Conservation (phyloP, 2,888 invertebrate genomes). For the Nasonia oneida region DNA sequence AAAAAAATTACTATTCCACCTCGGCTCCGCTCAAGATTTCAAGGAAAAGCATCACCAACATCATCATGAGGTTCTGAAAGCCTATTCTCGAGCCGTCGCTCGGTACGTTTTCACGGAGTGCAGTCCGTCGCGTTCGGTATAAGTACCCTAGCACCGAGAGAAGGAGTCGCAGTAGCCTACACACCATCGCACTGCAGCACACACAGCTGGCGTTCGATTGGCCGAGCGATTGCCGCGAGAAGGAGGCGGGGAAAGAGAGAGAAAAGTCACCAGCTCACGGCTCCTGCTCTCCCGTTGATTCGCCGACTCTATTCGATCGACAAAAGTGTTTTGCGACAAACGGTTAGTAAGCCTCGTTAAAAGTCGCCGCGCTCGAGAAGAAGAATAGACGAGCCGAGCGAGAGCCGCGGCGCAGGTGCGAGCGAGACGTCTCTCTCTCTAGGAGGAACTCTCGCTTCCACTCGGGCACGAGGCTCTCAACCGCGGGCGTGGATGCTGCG, state of each 20-base stretch:
- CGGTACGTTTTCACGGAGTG: constrained; percentile 74
- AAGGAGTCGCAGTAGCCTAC: too few species aligned
- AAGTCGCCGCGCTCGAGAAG: constrained; percentile 19
- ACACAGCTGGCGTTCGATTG: constrained; percentile 17
- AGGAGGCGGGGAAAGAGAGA: not conserved
- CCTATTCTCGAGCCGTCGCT: constrained; percentile 74
- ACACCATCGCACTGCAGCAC: not conserved
- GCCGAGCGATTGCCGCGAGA: not conserved
- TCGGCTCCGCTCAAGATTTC: too few species aligned
- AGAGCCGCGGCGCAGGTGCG: not conserved
- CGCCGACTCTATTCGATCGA: constrained; percentile 76
- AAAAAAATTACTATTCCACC: too few species aligned
- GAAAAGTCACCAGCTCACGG: constrained; percentile 58
- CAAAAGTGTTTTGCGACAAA: constrained; percentile 76
- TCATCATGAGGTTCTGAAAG: constrained; percentile 65
- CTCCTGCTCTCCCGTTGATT: constrained; percentile 69
- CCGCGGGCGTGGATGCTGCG: not conserved
- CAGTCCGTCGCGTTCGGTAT: constrained; percentile 14
- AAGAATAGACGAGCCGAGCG: constrained; percentile 50
- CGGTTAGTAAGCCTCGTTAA: constrained; percentile 64
- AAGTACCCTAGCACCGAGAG: constrained; percentile 16
- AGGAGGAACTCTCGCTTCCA: not conserved
- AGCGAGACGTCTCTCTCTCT: not conserved
- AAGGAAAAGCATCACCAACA: not conserved
- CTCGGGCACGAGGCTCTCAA: too few species aligned